Conservation (phyloP, 2,113 vertebrate genomes). For the Cariama cristata region DNA sequence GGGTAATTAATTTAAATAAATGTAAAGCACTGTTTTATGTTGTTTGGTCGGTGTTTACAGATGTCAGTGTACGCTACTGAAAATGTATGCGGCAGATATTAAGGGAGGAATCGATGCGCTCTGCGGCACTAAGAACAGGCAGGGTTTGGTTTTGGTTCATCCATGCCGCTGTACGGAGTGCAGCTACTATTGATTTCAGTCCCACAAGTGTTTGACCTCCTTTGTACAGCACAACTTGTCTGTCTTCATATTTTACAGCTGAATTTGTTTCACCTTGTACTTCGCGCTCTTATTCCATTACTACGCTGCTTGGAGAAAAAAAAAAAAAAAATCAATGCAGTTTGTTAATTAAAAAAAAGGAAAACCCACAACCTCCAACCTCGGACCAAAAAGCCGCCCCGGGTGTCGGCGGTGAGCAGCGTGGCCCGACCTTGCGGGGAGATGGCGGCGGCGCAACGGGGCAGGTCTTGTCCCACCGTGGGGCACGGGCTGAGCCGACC, state of each 20-base stretch:
- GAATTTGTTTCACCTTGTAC: neutral
- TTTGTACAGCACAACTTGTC: neutral
- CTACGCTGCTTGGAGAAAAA: neutral
- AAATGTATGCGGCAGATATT: neutral
- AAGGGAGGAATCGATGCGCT: neutral
- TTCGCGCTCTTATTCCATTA: neutral
- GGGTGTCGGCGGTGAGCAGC: accelerated
- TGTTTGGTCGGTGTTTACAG: neutral
- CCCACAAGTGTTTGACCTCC: neutral
- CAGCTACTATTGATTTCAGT: neutral
- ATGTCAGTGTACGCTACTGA: neutral
- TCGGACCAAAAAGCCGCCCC: accelerated
- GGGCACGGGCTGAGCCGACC: neutral
- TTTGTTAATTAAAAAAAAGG: neutral
- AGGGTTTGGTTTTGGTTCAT: neutral
- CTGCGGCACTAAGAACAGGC: neutral
- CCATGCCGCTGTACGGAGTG: neutral
- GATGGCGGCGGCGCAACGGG: neutral
- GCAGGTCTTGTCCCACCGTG: accelerated
- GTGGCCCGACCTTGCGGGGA: neutral
- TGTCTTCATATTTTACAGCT: neutral
- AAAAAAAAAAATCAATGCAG: neutral
- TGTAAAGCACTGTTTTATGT: neutral
- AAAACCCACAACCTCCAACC: neutral
- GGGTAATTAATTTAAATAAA: neutral